Evolutionary conservation across 2,888 invertebrate genomes (phyloP).

Genomic region (Amphipoea oculea): DNA sequence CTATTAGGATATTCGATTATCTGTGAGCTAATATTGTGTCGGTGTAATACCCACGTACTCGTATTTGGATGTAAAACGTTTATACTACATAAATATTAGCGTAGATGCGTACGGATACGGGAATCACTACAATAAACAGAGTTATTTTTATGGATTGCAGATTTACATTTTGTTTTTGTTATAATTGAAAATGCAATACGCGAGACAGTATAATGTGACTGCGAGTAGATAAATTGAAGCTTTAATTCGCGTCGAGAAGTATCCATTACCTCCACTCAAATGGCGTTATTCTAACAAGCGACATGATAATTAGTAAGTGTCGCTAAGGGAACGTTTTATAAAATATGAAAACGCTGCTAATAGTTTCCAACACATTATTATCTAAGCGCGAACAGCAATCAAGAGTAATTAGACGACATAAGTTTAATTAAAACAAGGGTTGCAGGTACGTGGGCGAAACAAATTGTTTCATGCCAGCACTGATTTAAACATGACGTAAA

Average conservation of each 20-base stretch:
- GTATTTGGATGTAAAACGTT: slow-evolving; percentile 20
- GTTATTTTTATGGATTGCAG: not conserved
- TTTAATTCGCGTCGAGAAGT: not conserved
- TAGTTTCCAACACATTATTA: slow-evolving; percentile 57
- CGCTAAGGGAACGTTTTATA: slow-evolving; percentile 33
- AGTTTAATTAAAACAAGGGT: slow-evolving; percentile 77
- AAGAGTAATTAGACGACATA: slow-evolving; percentile 73
- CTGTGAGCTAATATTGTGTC: slow-evolving; percentile 37
- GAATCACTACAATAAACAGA: slow-evolving; percentile 13
- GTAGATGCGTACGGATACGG: not conserved
- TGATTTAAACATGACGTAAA: slow-evolving; percentile 73
- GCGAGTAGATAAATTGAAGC: not conserved
- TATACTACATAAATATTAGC: slow-evolving; percentile 28
- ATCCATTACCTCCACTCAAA: not conserved
- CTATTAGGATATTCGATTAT: slow-evolving; percentile 45
- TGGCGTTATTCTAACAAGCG: slow-evolving; percentile 2
- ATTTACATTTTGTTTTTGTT: slow-evolving; percentile 1
- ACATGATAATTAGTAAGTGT: slow-evolving; percentile 4
- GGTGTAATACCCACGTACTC: slow-evolving; percentile 32
- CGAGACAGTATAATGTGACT: not conserved
- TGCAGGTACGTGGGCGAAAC: slow-evolving; percentile 69
- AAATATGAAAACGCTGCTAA: slow-evolving; percentile 36
- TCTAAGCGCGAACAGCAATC: slow-evolving; percentile 68
- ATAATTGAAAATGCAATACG: not conserved
- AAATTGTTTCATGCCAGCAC: slow-evolving; percentile 70